Conservation (phyloP, 35 echinoderm and acorn worm species). For the Lytechinus variegatus region DNA sequence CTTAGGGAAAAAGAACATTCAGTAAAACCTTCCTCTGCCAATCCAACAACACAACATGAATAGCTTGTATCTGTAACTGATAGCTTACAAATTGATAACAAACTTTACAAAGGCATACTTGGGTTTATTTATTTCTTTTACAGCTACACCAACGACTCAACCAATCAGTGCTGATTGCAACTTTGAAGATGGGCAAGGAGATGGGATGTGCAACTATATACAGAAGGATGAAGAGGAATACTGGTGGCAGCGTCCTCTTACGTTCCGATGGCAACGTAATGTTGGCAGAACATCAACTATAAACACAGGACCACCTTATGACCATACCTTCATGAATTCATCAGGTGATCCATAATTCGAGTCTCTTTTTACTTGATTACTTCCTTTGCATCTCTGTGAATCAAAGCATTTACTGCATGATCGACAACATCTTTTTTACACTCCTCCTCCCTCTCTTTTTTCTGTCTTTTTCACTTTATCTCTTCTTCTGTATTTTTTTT, state of each 20-base stretch:
- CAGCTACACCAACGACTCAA: not conserved
- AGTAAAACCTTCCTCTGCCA: no score
- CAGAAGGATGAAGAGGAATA: not conserved
- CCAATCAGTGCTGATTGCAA: conserved; percentile 25
- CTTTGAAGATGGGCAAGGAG: not conserved
- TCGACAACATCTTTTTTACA: no score
- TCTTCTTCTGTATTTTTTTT: not conserved
- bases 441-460: no score
- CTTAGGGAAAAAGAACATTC: no score
- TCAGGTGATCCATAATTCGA: not conserved
- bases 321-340: conserved; percentile 30
- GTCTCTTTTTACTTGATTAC: no score
- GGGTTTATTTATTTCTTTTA: not conserved
- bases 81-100: no score
- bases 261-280: not conserved
- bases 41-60: no score
- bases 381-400: no score
- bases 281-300: not conserved
- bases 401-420: no score
- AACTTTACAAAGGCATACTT: no score
- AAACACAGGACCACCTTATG: conserved; percentile 3
- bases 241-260: not conserved
- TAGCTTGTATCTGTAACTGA: no score
- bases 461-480: not conserved
- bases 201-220: not conserved